Base-by-base conservation (phyloP, 2,113 vertebrate species). In the Oncorhynchus clarkii region DNA sequence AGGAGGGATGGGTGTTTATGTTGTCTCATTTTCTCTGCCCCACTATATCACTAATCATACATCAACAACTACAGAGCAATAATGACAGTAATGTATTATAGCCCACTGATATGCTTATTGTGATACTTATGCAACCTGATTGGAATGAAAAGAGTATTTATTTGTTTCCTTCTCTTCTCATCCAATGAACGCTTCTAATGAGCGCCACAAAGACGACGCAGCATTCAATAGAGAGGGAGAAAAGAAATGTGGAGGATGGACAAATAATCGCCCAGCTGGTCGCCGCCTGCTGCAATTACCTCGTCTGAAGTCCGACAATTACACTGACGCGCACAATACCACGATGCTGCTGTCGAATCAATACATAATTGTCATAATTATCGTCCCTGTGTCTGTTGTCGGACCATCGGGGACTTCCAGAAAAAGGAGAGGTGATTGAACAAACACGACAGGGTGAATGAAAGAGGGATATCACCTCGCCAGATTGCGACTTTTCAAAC, bases 361-460 rank as follows among this genome's bases (percentile, higher is more conserved):
- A 93, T 93, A 83, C 89, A 87, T 94, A 93, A 94, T 93, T 92
- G 91, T 87, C 78, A 90, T 92, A 92, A 94, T 93, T 93, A 92
- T 86, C 84, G 72, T 82, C 80, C 84, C 81, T 72, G 76, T 91
- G 88, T 89, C 85, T 85, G 89, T 90, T 87, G 87, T 80, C 84
- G 86, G 85, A 79, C 34, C 24, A n/a, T 84, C 85, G 67, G 72
- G 87, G 88, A 89, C 86, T 84, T 91, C 78, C 76, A 88, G 80
- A 45, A 86, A 83, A 82, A 85, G 70, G 77, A 78, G 62, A 78
- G 65, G 85, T 83, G 75, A 86, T 85, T 84, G 81, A 82, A 90
- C 88, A 89, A 92, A 88, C 87, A 89, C 62, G 77, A 76, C 78
- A 73, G 75, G 70, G 39, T 88, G 82, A 87, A 80, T 85, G 82